phyloP scores from a whole-genome alignment of 1,140 invertebrate genomes.

The Geopemphigus sp. region DNA sequence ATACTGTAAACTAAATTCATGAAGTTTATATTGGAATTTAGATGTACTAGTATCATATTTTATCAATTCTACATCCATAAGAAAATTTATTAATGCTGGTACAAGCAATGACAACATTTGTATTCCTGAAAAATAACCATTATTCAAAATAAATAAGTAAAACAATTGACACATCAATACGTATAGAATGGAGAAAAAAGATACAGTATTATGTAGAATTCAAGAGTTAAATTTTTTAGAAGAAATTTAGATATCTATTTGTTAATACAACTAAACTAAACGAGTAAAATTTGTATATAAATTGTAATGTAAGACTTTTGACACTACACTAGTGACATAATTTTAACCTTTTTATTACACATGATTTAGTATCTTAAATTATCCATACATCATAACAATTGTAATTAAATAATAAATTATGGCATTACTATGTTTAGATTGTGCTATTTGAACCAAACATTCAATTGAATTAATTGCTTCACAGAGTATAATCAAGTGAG shows the following conservation, averaged over 20 bases:
- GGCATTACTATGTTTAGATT: conserved; percentile 69
- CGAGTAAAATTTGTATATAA: too few species aligned
- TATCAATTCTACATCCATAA: conserved; percentile 65
- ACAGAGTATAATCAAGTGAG: conserved; percentile 62
- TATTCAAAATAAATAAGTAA: not conserved
- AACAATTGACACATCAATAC: too few species aligned
- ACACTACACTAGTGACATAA: too few species aligned
- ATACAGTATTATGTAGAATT: too few species aligned
- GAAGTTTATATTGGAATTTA: conserved; percentile 67
- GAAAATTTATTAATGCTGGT: conserved; percentile 81
- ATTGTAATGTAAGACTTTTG: too few species aligned
- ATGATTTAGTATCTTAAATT: too few species aligned
- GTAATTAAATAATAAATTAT: not conserved
- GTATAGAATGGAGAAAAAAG: too few species aligned
- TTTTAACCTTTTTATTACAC: too few species aligned
- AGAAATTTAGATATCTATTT: too few species aligned
- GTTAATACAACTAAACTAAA: too few species aligned
- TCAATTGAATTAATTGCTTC: conserved; percentile 72
- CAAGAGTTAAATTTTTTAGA: too few species aligned
- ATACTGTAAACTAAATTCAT: conserved; percentile 83
- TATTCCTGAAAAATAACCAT: conserved; percentile 64
- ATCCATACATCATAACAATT: too few species aligned
- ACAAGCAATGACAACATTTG: conserved; percentile 84
- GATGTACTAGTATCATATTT: conserved; percentile 62
- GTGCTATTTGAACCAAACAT: conserved; percentile 69